Evolutionary conservation across 92 coral and sea anemone genomes (phyloP), one percentile per base, ranked within the genome.

Genomic region (Siderastrea siderea): DNA sequence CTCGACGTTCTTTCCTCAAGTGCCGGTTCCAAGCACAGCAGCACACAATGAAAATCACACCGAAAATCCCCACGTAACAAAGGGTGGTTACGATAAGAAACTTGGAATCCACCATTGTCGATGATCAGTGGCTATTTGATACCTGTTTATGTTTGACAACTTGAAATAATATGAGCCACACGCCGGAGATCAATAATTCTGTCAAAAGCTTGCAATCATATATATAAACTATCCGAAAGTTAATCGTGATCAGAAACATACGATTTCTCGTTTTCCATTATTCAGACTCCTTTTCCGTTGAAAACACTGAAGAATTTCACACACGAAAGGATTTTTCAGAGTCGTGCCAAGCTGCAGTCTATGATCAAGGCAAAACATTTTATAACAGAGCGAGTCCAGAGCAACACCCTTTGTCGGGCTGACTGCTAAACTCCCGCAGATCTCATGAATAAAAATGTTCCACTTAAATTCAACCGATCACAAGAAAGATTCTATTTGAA

Each of bases 1-100:
- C 70, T 15, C 89, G 84, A 64, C 88, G 91, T 53, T 90, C 87
- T 79, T 93, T 91, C 70, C 83, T 82, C 77, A 91, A 86, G 55
- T 95, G 94, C 60, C 98, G 48, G 68, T 91, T 79, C 87, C 95
- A 95, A 1, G 96, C 98, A 71, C 98, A 95, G 57, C 98, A 95
- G 59, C 98, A 95, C 44, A 95, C 98, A 9, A 91, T 92, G 38
- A 95, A 74, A 66, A 95, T 80, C 15, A 95, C 96, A 45, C 85
- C 88, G 85, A 90, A 80, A 65, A 95, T 92, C 74, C 94, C 94
- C 47, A 94, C 95, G 51, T 95, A 95, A 65, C 98, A 95, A 59
- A 95, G 66, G n/a, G 93, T 94, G 60, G 98, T 95, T 46, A 95
- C 91, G 47, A 95, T 83, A 15, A 95, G 83, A 79, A 95, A 95